Evolutionary conservation across 2,888 invertebrate genomes (phyloP).

Genomic region (Danaus chrysippus): DNA sequence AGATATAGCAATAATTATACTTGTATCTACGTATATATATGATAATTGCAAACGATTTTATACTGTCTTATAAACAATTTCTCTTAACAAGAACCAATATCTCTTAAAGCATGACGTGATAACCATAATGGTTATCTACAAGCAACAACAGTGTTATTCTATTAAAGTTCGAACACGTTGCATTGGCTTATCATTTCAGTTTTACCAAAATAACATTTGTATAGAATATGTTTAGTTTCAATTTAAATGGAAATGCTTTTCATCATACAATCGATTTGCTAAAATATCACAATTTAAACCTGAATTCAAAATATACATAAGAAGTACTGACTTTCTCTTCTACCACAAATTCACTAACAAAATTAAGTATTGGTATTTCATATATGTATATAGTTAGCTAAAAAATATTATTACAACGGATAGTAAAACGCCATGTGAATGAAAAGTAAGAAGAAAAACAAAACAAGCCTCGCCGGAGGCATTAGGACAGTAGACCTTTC

Average conservation of each 20-base stretch:
- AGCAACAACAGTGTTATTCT: too few species aligned
- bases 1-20: too few species aligned
- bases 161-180: too few species aligned
- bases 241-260: too few species aligned
- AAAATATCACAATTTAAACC: background rate
- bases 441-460: background rate
- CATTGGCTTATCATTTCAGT: too few species aligned
- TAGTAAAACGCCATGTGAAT: background rate
- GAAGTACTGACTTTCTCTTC: background rate
- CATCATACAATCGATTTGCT: too few species aligned
- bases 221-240: too few species aligned
- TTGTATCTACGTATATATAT: background rate
- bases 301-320: background rate
- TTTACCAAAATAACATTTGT: too few species aligned
- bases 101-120: too few species aligned
- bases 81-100: too few species aligned
- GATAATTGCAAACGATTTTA: constrained; percentile 1
- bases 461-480: constrained; percentile 8
- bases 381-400: background rate
- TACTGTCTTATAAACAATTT: background rate
- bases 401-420: background rate
- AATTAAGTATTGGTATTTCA: background rate
- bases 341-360: background rate
- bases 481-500: constrained; percentile 31
- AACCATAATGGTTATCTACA: too few species aligned